Conservation (phyloP, 1,140 invertebrate genomes). For the Zaprionus kolodkinae region DNA sequence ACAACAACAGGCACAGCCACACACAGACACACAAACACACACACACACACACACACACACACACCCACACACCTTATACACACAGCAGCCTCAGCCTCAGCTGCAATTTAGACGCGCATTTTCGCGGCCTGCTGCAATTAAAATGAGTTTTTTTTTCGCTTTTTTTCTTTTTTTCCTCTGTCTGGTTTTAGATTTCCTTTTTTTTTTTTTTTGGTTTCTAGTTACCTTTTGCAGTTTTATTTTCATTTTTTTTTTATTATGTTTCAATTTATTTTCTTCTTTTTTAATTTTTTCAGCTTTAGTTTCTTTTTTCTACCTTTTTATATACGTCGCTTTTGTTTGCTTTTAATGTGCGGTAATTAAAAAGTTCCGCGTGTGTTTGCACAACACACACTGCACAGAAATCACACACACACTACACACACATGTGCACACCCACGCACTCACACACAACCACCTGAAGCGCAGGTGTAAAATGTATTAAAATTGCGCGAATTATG, state of each 20-base stretch:
- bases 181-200: not conserved
- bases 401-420: not conserved
- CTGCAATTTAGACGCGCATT: conserved; percentile 19
- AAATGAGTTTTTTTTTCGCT: conserved; percentile 46
- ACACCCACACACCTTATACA: not conserved
- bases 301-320: not conserved
- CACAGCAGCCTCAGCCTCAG: conserved; percentile 9
- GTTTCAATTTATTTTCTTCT: conserved; percentile 15
- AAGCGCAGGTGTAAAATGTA: not conserved
- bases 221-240: not conserved
- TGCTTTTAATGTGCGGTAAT: conserved; percentile 70
- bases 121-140: conserved; percentile 45
- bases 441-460: not conserved
- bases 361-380: conserved; percentile 51
- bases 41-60: not conserved
- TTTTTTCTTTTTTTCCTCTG: conserved; percentile 40
- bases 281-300: not conserved
- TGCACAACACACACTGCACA: not conserved
- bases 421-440: not conserved
- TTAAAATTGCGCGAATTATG: conserved; percentile 10
- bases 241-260: not conserved
- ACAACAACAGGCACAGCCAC: conserved; percentile 26
- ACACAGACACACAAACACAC: not conserved
- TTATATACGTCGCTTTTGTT: conserved; percentile 51
- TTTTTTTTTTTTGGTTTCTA: conserved; percentile 10